Evolutionary conservation across 1,140 invertebrate genomes (phyloP).

Genomic region (Cheumatopsyche charites): DNA sequence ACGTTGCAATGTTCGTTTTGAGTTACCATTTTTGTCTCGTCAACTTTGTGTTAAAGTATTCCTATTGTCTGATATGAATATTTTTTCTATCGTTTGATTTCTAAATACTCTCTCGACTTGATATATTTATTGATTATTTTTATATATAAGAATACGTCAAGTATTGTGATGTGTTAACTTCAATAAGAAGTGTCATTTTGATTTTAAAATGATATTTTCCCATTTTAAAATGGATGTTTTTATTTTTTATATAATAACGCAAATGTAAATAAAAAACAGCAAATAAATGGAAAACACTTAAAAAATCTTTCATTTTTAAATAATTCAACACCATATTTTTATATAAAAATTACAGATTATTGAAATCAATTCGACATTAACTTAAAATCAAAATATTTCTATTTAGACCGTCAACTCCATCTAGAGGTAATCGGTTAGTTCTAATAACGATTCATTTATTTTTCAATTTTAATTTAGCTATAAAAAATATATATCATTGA

Average conservation of each 20-base stretch:
- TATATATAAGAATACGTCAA: constrained; percentile 1
- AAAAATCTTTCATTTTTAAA: background rate
- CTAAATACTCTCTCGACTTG: background rate
- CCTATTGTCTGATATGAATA: background rate
- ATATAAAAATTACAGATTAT: too few relatives aligned
- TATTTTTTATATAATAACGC: constrained; percentile 15
- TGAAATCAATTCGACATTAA: too few relatives aligned
- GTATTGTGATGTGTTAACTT: constrained; percentile 5
- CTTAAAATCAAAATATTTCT: too few relatives aligned
- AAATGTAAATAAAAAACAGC: constrained; percentile 28
- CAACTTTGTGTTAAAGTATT: background rate
- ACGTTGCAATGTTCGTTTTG: background rate
- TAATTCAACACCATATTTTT: too few relatives aligned
- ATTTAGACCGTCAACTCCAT: too few relatives aligned
- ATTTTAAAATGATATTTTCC: constrained; percentile 16
- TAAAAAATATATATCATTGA: too few relatives aligned
- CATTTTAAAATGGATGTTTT: background rate
- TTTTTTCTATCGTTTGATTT: background rate
- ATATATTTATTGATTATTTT: constrained; percentile 15
- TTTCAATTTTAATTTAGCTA: too few relatives aligned
- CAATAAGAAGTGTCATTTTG: background rate
- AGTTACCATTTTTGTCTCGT: background rate
- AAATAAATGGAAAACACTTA: constrained; percentile 20
- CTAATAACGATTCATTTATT: too few relatives aligned
- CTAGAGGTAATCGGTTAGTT: too few relatives aligned